These are phyloP conservation scores for Meghimatium bilineatum DNA, from an alignment of 2,888 invertebrate species.

Conservation along the genomic window DNA sequence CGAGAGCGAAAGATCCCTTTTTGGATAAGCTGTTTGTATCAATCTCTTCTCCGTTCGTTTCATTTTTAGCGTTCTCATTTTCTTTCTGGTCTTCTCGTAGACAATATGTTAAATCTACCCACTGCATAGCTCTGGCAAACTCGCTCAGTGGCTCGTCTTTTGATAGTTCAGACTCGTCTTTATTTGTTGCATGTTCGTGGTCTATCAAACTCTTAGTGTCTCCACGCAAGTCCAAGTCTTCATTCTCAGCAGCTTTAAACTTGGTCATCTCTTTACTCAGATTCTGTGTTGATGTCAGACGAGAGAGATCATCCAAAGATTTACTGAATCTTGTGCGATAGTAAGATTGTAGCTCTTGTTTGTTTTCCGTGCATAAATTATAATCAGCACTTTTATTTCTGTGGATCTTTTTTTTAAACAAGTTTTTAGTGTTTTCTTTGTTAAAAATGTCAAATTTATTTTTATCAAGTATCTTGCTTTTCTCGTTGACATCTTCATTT, in stretches of 20 bases:
- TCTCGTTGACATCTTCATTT: neutral
- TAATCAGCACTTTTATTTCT: constrained; percentile 9
- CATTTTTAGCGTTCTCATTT: neutral
- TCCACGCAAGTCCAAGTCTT: neutral
- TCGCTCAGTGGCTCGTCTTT: constrained; percentile 38
- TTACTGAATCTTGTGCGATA: constrained; percentile 2
- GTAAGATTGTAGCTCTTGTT: neutral
- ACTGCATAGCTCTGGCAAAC: constrained; percentile 42
- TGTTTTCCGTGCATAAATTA: neutral
- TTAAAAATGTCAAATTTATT: neutral
- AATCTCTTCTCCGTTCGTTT: neutral
- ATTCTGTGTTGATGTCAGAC: neutral
- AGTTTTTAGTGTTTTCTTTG: neutral
- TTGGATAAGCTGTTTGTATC: constrained; percentile 7
- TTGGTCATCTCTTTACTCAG: neutral
- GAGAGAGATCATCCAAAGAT: constrained; percentile 18
- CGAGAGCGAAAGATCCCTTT: constrained; percentile 11
- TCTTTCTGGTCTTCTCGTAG: constrained; percentile 12
- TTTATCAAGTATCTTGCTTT: neutral
- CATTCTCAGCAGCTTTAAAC: constrained; percentile 15
- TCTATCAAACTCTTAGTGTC: neutral
- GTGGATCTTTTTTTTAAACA: neutral
- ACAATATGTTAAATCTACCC: constrained; percentile 47
- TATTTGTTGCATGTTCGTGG: neutral
- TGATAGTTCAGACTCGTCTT: neutral